phyloP scores from a whole-genome alignment of 1,140 invertebrate species.

The Hyphantria cunea region DNA sequence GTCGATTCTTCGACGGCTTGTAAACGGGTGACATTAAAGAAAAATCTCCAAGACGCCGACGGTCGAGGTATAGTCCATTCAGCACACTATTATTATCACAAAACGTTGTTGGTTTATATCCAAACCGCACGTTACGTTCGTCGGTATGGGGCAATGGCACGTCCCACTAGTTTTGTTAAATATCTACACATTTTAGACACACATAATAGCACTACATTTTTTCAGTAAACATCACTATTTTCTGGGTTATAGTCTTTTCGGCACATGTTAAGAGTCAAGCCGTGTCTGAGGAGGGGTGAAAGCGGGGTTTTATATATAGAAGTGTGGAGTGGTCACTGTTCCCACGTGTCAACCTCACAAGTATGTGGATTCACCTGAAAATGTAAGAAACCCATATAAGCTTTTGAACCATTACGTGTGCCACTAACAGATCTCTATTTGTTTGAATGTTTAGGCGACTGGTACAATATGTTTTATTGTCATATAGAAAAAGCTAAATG shows the following conservation, averaged over 20 bases:
- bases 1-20: slow-evolving; percentile 28
- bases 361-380: slow-evolving; percentile 82
- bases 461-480: too few relatives aligned
- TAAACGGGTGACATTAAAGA: slow-evolving; percentile 26
- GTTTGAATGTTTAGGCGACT: slow-evolving; percentile 26
- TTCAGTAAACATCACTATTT: slow-evolving; percentile 60
- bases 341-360: slow-evolving; percentile 74
- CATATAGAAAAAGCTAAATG: too few relatives aligned
- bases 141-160: slow-evolving; percentile 58
- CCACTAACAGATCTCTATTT: slow-evolving; percentile 39
- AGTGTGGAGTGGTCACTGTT: slow-evolving; percentile 49
- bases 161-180: slow-evolving; percentile 52
- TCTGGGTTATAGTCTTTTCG: slow-evolving; percentile 50
- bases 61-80: slow-evolving; percentile 35
- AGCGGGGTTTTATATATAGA: slow-evolving; percentile 60
- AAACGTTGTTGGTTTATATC: slow-evolving; percentile 36
- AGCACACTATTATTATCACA: slow-evolving; percentile 55
- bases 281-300: slow-evolving; percentile 50
- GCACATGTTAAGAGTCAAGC: slow-evolving; percentile 57
- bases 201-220: slow-evolving; percentile 65
- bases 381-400: slow-evolving; percentile 69
- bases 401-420: slow-evolving; percentile 43
- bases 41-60: slow-evolving; percentile 35
- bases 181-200: slow-evolving; percentile 72
- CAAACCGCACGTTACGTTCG: slow-evolving; percentile 27